Base-by-base conservation (phyloP, 2,113 vertebrate genomes). In the Cromileptes altivelis region DNA sequence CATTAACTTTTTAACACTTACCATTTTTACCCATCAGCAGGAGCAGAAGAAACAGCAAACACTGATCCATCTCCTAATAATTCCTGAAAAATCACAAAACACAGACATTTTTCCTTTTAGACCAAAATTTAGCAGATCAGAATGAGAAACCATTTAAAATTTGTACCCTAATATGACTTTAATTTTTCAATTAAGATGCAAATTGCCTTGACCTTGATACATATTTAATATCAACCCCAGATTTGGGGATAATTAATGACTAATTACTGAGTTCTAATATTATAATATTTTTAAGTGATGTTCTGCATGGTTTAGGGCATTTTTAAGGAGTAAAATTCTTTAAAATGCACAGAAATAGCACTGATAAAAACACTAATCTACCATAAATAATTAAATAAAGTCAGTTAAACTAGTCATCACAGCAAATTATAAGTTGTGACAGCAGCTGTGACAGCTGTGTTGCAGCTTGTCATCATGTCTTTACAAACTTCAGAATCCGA, bases 1-100 rank as follows among this genome's bases (percentile, higher is more conserved):
- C 42, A 45, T 68, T 30, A 21, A 33, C 21, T 15, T 53, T 40
- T 76, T 17, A n/a, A 61, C 55, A 74, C 75, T 86, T 84, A 95
- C 94, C 93, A 71, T 81, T 45, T 80, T 25, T 53, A 12, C 45
- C 64, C 60, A 85, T 63, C 67, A 90, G 73, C 71, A 94, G 63
- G 56, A 94, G 78, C 25, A 94, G 58, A 74, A 93, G 23, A n/a
- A 85, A 53, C 30, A 52, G 49, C 58, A 70, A 15, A 33, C 27
- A 62, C 13, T 3, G 19, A 62, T 78, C 80, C 75, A 94, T 95
- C 33, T 37, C 33, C 33, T 37, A 37, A 37, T 37, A 7, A 37
- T 64, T 86, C 83, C 94, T 94, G 60, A 11, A 90, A 56, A 23
- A 81, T 40, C 52, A 45, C 33, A 37, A 37, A 33, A 65, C 0